Conservation (phyloP, 1,140 invertebrate species). For the Drosophila pallidifrons region DNA sequence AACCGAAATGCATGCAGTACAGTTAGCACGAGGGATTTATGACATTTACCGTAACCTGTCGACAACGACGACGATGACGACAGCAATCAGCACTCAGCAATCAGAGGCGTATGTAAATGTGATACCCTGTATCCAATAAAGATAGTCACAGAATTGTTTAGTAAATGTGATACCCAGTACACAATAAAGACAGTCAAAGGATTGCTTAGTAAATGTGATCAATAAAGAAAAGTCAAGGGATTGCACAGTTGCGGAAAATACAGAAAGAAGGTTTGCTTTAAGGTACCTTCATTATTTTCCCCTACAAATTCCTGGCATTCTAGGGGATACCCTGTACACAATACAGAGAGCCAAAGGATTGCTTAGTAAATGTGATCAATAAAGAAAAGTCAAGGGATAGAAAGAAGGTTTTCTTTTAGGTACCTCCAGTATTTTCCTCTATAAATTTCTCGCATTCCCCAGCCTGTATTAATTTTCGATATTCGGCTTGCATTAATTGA, state of each 20-base stretch:
- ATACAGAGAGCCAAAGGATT: too few species aligned
- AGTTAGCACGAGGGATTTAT: constrained; percentile 61
- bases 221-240: too few species aligned
- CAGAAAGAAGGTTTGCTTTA: too few species aligned
- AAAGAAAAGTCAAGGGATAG: too few species aligned
- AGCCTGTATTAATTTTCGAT: constrained; percentile 14
- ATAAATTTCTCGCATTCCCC: background rate
- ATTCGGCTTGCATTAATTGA: constrained; percentile 11
- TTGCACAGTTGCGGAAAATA: too few species aligned
- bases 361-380: too few species aligned
- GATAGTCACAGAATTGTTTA: too few species aligned
- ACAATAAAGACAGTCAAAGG: too few species aligned
- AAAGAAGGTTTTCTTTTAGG: too few species aligned
- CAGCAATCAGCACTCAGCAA: constrained; percentile 2
- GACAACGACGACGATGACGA: background rate
- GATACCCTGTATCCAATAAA: background rate
- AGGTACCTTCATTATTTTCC: background rate
- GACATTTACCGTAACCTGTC: constrained; percentile 33
- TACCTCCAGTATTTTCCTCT: background rate
- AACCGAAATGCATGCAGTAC: constrained; percentile 37
- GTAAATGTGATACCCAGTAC: too few species aligned
- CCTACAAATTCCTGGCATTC: background rate
- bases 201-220: too few species aligned
- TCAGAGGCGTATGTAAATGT: constrained; percentile 32
- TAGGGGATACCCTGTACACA: too few species aligned